Base-by-base conservation (phyloP, 2,797 vertebrate species). In the Sebastes steindachneri region DNA sequence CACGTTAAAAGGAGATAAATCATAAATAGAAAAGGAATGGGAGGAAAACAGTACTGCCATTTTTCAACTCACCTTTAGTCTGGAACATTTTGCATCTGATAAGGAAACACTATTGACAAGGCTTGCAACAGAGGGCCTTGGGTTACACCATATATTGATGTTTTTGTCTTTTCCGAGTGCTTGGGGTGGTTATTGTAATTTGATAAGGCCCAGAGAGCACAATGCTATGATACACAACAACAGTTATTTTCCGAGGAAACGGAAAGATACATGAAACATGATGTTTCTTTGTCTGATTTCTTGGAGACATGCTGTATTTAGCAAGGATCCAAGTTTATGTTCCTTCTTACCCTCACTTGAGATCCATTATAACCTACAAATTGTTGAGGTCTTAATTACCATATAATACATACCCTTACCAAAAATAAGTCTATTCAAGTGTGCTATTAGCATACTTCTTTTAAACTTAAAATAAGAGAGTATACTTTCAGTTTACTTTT, bases 61-160 rank as follows among this genome's bases (percentile, higher is more conserved):
- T 87, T 94, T 85, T 82, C 82, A 90, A 76, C 86, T 91, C 86
- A 89, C 88, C 84, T 93, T 83, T 88, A 82, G 83, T 88, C 84
- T 78, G 84, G 87, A 83, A 92, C 86, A 92, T 92, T 92, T 90
- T 89, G 73, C 75, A 93, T 90, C 86, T 92, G 86, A 92, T 84
- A 89, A 51, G 86, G 71, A 94, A 93, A 91, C 83, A 84, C 64
- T 92, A 93, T 94, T 93, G 92, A 94, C 94, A 94, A 73, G 76
- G 33, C 64, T 81, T 83, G 88, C 75, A 91, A 88, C 84, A 80
- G 64, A 86, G 74, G 86, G 85, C 76, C 74, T 95, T 88, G 82
- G 88, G 91, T 95, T 95, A 90, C 94, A 92, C 90, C 87, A 73
- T 88, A 87, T 94, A 93, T 94, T 92, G 94, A 94, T 91, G 88